These are phyloP conservation scores for Macropis europaea DNA, from an alignment of 2,888 invertebrate genomes.

Conservation along the genomic window DNA sequence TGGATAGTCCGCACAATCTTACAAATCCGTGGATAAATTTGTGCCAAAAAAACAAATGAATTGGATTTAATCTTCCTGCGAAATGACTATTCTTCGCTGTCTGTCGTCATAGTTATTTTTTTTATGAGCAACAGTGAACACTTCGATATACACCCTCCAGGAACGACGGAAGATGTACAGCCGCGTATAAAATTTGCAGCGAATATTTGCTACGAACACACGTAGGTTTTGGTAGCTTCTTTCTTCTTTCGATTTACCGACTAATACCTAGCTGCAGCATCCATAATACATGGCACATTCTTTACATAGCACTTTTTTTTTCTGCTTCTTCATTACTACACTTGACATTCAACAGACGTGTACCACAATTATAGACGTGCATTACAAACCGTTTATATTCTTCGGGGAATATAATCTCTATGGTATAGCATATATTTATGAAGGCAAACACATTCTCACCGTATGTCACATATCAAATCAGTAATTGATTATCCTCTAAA, in stretches of 20 bases:
- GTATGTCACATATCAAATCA: slow-evolving; percentile 35
- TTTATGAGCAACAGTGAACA: slow-evolving; percentile 73
- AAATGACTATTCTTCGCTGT: slow-evolving; percentile 63
- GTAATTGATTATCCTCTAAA: slow-evolving; percentile 45
- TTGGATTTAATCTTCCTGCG: slow-evolving; percentile 30
- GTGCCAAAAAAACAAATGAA: slow-evolving; percentile 45
- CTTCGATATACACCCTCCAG: slow-evolving; percentile 70
- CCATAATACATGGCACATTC: slow-evolving; percentile 49
- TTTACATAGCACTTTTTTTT: slow-evolving; percentile 20
- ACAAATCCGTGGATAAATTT: slow-evolving; percentile 49
- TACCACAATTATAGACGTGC: slow-evolving; percentile 45
- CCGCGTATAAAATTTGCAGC: slow-evolving; percentile 68
- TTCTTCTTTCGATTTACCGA: slow-evolving; percentile 51
- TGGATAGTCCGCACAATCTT: slow-evolving; percentile 59
- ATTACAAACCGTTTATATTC: slow-evolving; percentile 21
- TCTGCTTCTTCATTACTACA: slow-evolving; percentile 15
- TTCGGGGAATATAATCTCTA: slow-evolving; percentile 45
- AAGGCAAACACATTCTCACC: slow-evolving; percentile 51
- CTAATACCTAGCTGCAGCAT: slow-evolving; percentile 49
- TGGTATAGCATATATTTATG: slow-evolving; percentile 48
- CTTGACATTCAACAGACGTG: slow-evolving; percentile 19
- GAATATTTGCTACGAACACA: slow-evolving; percentile 73
- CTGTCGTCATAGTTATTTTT: slow-evolving; percentile 60
- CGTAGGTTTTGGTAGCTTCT: slow-evolving; percentile 69
- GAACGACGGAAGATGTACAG: slow-evolving; percentile 61